Evolutionary conservation across 2,797 vertebrate species (phyloP), one percentile per base, ranked within the genome.

Genomic region (Lepilemur septentrionalis): DNA sequence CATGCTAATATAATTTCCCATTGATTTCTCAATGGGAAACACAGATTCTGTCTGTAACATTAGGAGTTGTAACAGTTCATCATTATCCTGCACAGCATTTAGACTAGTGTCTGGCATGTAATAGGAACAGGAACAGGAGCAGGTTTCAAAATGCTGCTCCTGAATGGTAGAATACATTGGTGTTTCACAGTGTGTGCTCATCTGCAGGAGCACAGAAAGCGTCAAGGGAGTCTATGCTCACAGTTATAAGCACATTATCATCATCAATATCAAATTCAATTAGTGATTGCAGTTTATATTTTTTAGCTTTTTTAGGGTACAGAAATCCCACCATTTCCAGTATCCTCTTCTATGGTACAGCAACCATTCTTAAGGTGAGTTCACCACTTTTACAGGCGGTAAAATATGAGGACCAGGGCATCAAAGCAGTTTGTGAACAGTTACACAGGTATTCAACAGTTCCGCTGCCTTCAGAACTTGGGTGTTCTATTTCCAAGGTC

Each of bases 111-210:
- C 35, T n/a, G 15, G 13, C 25, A 18, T 9, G 22, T n/a, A 32
- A 28, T 2, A 82, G 9, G 17, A n/a, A n/a, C 7, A 65, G 17
- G 32, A 18, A 65, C 32, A 48, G 38, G 38, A 38, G 38, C 38
- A 63, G 15, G 1, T 2, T 48, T 75, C n/a, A 11, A 61, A 48
- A 50, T 65, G 65, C 15, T 38, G 7, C 25, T 94, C 4, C 38
- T 11, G 32, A 25, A 41, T 4, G 22, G 35, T 18, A 63, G 17
- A 32, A 55, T 8, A 10, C 61, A 28, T 23, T 67, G 18, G 48
- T 1, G 9, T 48, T 30, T 75, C 28, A 8, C 15, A 23, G 2
- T 46, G 7, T 17, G 38, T 5, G 2, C 2, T 9, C 2, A 12
- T 38, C 25, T 55, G 11, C 46, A 65, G 69, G 10, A 9, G 17